A percentile compares a stretch with the other conserved stretches of the same genome.
These are phyloP conservation scores for Muntiacus reevesi DNA, from an alignment of 2,113 vertebrate species.

Conservation along the genomic window DNA sequence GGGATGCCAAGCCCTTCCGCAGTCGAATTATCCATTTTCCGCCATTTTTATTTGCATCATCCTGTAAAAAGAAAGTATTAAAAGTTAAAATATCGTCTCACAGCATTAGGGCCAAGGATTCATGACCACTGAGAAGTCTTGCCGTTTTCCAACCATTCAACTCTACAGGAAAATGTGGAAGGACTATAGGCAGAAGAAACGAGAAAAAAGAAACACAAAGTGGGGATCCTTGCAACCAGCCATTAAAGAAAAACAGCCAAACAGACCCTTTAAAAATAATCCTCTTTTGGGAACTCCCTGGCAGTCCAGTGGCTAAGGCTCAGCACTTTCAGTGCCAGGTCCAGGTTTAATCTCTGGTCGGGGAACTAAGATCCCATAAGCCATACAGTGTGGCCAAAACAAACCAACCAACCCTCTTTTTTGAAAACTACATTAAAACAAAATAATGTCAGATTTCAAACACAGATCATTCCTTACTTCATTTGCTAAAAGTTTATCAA, in stretches of 20 bases:
- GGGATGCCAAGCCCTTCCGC: conserved; percentile 86
- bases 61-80: conserved; percentile 73
- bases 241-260: background rate
- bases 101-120: background rate
- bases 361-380: background rate
- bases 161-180: background rate
- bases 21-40: conserved; percentile 90
- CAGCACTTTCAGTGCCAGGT: background rate
- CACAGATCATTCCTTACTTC: background rate
- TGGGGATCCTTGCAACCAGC: background rate
- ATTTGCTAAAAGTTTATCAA: background rate
- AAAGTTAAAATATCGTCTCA: background rate
- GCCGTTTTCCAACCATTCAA: background rate
- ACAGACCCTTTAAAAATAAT: background rate
- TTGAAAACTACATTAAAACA: background rate
- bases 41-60: conserved; percentile 90
- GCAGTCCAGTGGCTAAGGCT: background rate
- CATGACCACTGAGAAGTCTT: background rate
- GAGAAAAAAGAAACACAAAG: background rate
- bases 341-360: background rate
- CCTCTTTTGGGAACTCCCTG: background rate
- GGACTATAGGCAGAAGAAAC: background rate
- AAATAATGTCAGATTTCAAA: background rate
- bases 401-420: background rate
- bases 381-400: background rate